Base-by-base conservation (phyloP, 1,140 invertebrate species). In the Planococcus citri region DNA sequence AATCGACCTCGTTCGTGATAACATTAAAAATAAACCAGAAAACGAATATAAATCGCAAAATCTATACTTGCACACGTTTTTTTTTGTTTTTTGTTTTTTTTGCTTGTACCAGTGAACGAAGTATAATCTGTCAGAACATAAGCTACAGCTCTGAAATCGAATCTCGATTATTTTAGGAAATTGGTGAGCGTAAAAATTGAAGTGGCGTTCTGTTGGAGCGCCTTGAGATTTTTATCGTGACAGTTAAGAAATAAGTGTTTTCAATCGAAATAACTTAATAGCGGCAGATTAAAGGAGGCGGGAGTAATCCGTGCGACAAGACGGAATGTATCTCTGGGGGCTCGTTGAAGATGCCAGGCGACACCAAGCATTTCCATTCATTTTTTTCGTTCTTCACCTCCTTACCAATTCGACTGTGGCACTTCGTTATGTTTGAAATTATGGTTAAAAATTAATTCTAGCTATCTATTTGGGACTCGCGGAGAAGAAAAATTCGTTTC, bases 211-310 rank as follows among this genome's bases (percentile, higher is more conserved):
- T 17, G 60, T 64, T 64, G 2, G 60, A 64, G 9, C 20, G 60
- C 25, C 60, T 25, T 64, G 60, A 64, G 60, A 64, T 64, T 64
- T 64, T 64, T 64, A 64, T 64, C 25, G 60, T 64, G 60, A 64
- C 60, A 27, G 21, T 64, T 25, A 25, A 64, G 60, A 64, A 64
- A 64, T 64, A 64, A 64, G 60, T 64, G 60, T 64, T 64, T 64
- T 64, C 60, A 64, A 64, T 64, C 60, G 60, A 64, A 64, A 64
- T 64, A 64, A 64, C 60, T 64, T 64, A 64, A 64, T 64, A 64
- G 60, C 60, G 60, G 60, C 25, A 64, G 25, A 64, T 64, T 64
- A 64, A 64, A 64, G 60, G 60, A 64, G 22, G 60, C 60, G 24
- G 60, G 3, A 64, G 60, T 64, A 64, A 64, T 64, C 60, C 25